Evolutionary conservation across 2,113 vertebrate species (phyloP).

Genomic region (Xenopus borealis): DNA sequence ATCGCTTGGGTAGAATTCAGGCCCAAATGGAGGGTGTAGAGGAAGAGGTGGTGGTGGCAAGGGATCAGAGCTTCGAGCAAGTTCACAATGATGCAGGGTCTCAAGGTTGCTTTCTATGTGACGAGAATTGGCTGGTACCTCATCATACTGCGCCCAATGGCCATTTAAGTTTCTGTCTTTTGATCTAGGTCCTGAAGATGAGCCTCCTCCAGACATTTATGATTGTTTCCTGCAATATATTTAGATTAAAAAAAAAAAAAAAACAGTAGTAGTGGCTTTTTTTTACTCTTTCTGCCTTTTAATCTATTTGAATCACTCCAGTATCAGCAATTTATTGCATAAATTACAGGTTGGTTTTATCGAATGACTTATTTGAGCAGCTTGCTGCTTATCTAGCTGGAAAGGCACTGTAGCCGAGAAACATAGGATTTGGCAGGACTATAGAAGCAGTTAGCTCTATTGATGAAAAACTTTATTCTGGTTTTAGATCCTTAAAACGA

Average conservation of each 20-base stretch:
- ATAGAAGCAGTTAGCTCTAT: too few relatives aligned
- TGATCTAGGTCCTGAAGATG: conserved; percentile 36
- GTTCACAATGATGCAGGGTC: conserved; percentile 49
- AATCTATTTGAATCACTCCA: too few relatives aligned
- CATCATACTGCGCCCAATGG: conserved; percentile 63
- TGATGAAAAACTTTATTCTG: too few relatives aligned
- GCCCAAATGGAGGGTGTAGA: conserved; percentile 71
- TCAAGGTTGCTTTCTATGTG: conserved; percentile 44
- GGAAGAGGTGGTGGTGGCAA: conserved; percentile 83
- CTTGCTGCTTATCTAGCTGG: too few relatives aligned
- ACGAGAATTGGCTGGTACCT: conserved; percentile 62
- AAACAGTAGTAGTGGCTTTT: not conserved
- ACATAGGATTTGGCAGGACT: too few relatives aligned
- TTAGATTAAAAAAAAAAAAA: not conserved
- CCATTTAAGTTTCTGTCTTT: conserved; percentile 32
- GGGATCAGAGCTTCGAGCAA: conserved; percentile 64
- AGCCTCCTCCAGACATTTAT: conserved; percentile 57
- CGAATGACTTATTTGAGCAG: too few relatives aligned
- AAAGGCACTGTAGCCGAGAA: too few relatives aligned
- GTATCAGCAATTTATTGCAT: too few relatives aligned
- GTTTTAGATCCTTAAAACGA: too few relatives aligned
- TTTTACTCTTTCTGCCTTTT: not conserved
- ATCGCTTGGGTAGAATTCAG: conserved; percentile 58
- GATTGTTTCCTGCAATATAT: conserved; percentile 27
- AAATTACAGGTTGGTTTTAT: too few relatives aligned